Evolutionary conservation across 1,140 invertebrate species (phyloP).

Genomic region (Maconellicoccus hirsutus): DNA sequence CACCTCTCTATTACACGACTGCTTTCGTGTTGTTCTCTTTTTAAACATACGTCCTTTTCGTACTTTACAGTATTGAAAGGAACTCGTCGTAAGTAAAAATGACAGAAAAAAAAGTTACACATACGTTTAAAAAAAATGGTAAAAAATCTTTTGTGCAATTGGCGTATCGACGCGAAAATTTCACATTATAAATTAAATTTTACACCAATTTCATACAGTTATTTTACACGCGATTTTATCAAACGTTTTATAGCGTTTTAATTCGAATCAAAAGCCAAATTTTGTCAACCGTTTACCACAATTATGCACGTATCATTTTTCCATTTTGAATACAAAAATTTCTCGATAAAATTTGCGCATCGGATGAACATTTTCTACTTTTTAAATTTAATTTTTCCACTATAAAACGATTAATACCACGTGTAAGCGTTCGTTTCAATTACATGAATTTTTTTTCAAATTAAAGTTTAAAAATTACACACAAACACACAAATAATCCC

Average conservation of each 20-base stretch:
- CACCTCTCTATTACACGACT: neutral
- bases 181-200: neutral
- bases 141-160: conserved; percentile 5
- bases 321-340: too few species aligned
- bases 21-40: neutral
- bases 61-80: neutral
- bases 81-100: conserved; percentile 10
- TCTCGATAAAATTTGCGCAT: too few species aligned
- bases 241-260: neutral
- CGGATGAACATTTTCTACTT: too few species aligned
- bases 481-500: too few species aligned
- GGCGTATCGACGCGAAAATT: neutral
- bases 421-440: too few species aligned
- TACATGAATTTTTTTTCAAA: too few species aligned
- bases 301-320: too few species aligned
- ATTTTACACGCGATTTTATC: neutral
- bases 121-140: neutral
- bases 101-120: neutral
- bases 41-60: neutral
- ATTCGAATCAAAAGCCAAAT: too few species aligned
- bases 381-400: too few species aligned
- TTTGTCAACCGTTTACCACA: too few species aligned
- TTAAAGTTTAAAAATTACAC: too few species aligned
- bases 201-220: neutral
- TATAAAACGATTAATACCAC: too few species aligned